Conservation (phyloP, 1,140 invertebrate species). For the Drosophila quadrilineata region DNA sequence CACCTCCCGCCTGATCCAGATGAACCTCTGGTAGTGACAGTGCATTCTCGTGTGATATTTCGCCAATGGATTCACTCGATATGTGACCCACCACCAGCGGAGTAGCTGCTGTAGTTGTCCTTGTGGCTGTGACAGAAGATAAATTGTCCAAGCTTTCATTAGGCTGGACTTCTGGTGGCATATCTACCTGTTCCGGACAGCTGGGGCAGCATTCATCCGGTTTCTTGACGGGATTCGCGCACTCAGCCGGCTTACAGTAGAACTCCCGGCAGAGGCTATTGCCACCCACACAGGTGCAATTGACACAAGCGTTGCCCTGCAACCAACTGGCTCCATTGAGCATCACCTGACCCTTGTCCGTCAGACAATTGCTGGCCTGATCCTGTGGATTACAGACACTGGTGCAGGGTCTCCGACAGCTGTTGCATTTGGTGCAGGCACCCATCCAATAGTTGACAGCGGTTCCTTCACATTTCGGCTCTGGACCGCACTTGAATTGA, state of each 20-base stretch:
- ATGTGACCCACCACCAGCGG: not conserved
- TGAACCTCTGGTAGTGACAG: no score
- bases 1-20: no score
- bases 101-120: not conserved
- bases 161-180: not conserved
- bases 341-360: constrained; percentile 14
- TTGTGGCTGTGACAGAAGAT: not conserved
- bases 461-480: constrained; percentile 23
- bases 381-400: not conserved
- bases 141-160: not conserved
- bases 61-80: not conserved
- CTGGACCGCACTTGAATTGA: constrained; percentile 37
- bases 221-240: constrained; percentile 30
- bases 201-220: constrained; percentile 46
- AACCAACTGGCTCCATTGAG: constrained; percentile 37
- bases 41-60: no score
- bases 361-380: constrained; percentile 21
- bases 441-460: constrained; percentile 32
- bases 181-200: constrained; percentile 14
- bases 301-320: constrained; percentile 36
- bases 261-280: not conserved
- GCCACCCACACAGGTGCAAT: constrained; percentile 39
- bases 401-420: constrained; percentile 26
- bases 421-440: constrained; percentile 48
- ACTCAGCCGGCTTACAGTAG: constrained; percentile 22